Base-by-base conservation (phyloP, 2,888 invertebrate genomes). In the Pristionchus maxplancki region DNA sequence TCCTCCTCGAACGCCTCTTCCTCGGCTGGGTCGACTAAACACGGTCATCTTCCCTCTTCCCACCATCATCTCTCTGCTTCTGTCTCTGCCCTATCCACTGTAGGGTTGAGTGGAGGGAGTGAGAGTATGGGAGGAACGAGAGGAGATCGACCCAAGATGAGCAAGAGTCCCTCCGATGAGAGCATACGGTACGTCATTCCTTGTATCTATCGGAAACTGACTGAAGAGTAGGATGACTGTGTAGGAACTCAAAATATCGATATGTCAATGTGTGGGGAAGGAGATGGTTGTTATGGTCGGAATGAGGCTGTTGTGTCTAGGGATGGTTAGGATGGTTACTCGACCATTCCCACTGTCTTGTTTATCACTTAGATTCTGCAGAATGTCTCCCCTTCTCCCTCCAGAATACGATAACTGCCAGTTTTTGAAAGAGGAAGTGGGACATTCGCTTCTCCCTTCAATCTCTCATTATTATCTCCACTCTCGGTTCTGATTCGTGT, bases 131-230 rank as follows among this genome's bases (percentile, higher is more conserved):
- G 78, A 48, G 40, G 48, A 48, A 48, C 48, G 44, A 78, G 48
- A 78, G 78, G 78, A 48, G 48, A 78, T 78, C 82, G 90, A 48
- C 91, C 85, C 34, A 92, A 91, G 87, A 91, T 93, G 90, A 90
- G 91, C 87, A 93, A 93, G 89, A 91, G 90, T 62, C 93, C 93
- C 50, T 92, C 92, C 86, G 93, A 93, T 87, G 93, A 93, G 88
- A 92, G 92, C 58, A 89, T 93, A 44, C 92, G 93, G 93, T 93
- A 58, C 37, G 89, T 88, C n/a, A n/a, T 8, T 78, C n/a, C 44
- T 44, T 13, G 5, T n/a, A 78, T 13, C 31, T 28, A 34, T 67
- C 34, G 15, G 15, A 15, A 34, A 67, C 34, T 64, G 24, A 24
- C 64, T 20, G 31, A 17, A 17, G 48, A 1, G 1, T 48, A 17